Conservation (phyloP, 2,797 vertebrate genomes). For the Thaleichthys pacificus region DNA sequence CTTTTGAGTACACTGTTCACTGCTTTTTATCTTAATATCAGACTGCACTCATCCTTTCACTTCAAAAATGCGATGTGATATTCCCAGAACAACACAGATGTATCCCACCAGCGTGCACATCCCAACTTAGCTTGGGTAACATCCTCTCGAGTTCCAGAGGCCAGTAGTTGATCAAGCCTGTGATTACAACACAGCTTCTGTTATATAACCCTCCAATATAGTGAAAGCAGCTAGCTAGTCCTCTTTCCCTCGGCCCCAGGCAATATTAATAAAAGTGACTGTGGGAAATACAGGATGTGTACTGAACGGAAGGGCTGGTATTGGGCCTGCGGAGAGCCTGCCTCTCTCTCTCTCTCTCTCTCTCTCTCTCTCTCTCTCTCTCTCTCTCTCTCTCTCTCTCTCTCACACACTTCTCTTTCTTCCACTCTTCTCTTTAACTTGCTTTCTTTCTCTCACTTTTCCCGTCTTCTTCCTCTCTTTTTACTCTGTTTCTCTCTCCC, state of each 20-base stretch:
- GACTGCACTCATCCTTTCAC: not conserved
- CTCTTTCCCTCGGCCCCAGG: not conserved
- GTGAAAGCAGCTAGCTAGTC: not conserved
- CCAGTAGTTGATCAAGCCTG: constrained; percentile 6
- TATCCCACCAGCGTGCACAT: not conserved
- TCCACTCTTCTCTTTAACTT: not conserved
- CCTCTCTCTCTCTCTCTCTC: not conserved
- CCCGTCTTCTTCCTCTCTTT: not conserved
- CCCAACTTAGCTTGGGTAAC: not conserved
- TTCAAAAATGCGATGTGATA: not conserved
- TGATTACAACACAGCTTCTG: constrained; percentile 11
- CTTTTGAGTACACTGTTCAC: not conserved
- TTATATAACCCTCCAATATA: constrained; percentile 1
- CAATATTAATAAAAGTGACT: not conserved
- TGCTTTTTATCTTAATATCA: not conserved
- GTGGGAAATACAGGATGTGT: not conserved
- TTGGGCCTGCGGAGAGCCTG: not conserved
- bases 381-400: not conserved
- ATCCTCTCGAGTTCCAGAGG: not conserved
- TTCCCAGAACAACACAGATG: not conserved
- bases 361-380: not conserved
- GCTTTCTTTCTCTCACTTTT: not conserved
- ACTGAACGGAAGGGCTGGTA: not conserved
- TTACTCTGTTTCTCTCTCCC: not conserved
- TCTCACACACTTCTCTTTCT: not conserved